Percentiles rank a stretch among this genome's conserved stretches.
Evolutionary conservation across 2,113 vertebrate genomes (phyloP).

Genomic region (Thomomys bottae): DNA sequence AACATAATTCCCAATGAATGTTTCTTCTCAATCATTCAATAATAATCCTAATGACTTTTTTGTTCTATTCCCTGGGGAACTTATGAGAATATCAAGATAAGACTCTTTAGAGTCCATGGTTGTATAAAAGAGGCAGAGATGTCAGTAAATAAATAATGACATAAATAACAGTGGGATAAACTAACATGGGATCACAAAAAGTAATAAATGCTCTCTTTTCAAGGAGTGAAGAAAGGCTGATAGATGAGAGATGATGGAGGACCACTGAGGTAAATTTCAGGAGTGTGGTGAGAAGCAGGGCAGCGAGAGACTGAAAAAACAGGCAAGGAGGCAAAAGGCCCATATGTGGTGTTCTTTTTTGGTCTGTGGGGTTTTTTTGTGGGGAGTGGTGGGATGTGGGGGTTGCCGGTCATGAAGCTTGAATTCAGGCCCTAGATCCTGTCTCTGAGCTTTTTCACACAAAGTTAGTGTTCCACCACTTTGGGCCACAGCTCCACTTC

Average conservation of each 20-base stretch:
- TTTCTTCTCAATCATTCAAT: background rate
- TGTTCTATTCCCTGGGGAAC: background rate
- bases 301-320: background rate
- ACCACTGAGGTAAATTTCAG: background rate
- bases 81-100: background rate
- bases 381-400: too few relatives aligned
- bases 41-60: background rate
- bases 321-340: background rate
- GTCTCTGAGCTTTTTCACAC: too few relatives aligned
- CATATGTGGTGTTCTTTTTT: too few relatives aligned
- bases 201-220: background rate
- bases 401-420: too few relatives aligned
- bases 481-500: too few relatives aligned
- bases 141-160: background rate
- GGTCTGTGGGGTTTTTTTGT: too few relatives aligned
- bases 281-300: background rate
- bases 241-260: background rate
- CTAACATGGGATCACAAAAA: background rate
- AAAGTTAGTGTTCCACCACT: too few relatives aligned
- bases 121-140: background rate
- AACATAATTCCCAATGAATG: constrained; percentile 8
- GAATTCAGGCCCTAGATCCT: too few relatives aligned
- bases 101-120: background rate
- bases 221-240: background rate
- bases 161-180: background rate